Evolutionary conservation across 2,797 vertebrate genomes (phyloP).

Genomic region (Pipistrellus pipistrellus): DNA sequence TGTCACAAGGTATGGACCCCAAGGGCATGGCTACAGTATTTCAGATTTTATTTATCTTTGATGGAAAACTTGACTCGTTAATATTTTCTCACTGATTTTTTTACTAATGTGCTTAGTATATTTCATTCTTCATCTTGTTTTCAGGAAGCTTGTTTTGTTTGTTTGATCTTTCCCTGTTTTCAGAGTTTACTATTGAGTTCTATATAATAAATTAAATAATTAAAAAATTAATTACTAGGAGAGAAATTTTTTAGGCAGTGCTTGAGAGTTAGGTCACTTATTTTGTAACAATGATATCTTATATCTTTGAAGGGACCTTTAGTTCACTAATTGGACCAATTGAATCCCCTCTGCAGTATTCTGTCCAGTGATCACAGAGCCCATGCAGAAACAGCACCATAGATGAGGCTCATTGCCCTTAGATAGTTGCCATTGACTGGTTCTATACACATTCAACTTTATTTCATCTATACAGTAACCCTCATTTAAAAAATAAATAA

Average conservation of each 20-base stretch:
- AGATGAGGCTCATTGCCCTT: neutral
- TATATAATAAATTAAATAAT: neutral
- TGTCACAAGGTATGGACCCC: neutral
- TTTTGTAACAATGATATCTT: neutral
- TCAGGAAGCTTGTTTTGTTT: slow-evolving; percentile 20
- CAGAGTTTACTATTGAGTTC: slow-evolving; percentile 1
- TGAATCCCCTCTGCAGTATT: neutral
- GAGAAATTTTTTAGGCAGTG: neutral
- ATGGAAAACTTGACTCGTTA: slow-evolving; percentile 73
- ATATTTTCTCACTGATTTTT: slow-evolving; percentile 58
- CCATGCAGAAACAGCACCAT: neutral
- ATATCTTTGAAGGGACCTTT: neutral
- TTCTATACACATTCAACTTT: neutral
- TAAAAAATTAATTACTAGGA: neutral
- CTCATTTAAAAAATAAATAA: neutral
- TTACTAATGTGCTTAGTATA: neutral
- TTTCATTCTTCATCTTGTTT: slow-evolving; percentile 61
- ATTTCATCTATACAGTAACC: neutral
- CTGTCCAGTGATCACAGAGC: neutral
- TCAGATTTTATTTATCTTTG: slow-evolving; percentile 70
- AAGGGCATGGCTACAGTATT: slow-evolving; percentile 45
- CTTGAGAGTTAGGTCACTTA: neutral
- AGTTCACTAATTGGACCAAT: neutral
- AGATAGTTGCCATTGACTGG: neutral
- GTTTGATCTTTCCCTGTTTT: slow-evolving; percentile 52